Evolutionary conservation across 1,140 invertebrate species (phyloP).

Genomic region (Archegozetes longisetosus): DNA sequence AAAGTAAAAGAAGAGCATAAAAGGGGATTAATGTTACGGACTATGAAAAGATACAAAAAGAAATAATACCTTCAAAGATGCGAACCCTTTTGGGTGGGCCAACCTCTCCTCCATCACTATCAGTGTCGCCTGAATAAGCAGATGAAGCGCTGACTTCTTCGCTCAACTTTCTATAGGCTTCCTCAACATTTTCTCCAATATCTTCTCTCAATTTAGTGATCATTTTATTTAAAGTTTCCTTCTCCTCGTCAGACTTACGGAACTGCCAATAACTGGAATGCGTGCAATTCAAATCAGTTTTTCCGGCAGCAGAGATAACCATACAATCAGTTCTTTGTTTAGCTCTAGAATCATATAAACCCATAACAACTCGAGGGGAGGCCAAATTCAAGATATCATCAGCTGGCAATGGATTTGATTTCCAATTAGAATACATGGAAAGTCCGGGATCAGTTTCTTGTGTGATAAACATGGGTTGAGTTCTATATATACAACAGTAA

Average conservation of each 20-base stretch:
- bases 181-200: neutral
- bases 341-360: slow-evolving; percentile 19
- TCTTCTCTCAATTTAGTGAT: neutral
- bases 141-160: neutral
- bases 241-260: neutral
- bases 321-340: neutral
- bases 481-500: slow-evolving; percentile 73
- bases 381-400: slow-evolving; percentile 18
- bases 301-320: neutral
- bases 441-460: slow-evolving; percentile 58
- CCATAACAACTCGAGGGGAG: slow-evolving; percentile 18
- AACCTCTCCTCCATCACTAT: neutral
- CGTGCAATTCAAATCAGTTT: slow-evolving; percentile 16
- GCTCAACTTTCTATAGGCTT: neutral
- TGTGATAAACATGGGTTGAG: slow-evolving; percentile 81
- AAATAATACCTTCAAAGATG: slow-evolving; percentile 44
- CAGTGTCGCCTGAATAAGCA: neutral
- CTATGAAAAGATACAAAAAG: neutral
- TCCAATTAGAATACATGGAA: slow-evolving; percentile 98
- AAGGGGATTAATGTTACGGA: neutral
- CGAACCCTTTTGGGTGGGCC: slow-evolving; percentile 30
- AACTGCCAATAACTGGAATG: slow-evolving; percentile 22
- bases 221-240: neutral
- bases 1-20: slow-evolving; percentile 1
- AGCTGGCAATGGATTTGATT: slow-evolving; percentile 31